phyloP scores from a whole-genome alignment of 2,888 invertebrate species.

The Synergus laeviventris region DNA sequence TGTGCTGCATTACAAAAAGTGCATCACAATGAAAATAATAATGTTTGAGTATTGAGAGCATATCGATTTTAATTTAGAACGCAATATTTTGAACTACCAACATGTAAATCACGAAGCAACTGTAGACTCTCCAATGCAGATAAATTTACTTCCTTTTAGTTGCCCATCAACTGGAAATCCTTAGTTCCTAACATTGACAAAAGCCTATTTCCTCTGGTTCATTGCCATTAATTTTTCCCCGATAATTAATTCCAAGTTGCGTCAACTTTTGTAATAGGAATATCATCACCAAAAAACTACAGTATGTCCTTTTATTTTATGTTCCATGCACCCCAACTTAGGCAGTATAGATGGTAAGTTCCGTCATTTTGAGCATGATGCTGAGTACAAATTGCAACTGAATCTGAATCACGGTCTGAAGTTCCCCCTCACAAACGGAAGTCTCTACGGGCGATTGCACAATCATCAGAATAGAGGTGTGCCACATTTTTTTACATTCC shows the following conservation, averaged over 20 bases:
- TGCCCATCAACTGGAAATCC: not conserved
- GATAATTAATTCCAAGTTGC: not conserved
- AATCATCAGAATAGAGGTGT: constrained; percentile 72
- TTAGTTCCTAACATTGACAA: not conserved
- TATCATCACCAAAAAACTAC: not conserved
- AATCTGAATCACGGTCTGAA: constrained; percentile 77
- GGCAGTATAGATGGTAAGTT: constrained; percentile 81
- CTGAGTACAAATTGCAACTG: constrained; percentile 72
- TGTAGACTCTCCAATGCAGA: not conserved
- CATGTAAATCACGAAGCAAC: not conserved
- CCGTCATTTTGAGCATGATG: constrained; percentile 77
- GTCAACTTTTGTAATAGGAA: not conserved
- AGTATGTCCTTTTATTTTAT: not conserved
- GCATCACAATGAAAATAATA: not conserved
- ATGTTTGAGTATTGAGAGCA: too few relatives aligned
- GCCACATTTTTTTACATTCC: constrained; percentile 31
- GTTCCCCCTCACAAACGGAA: constrained; percentile 80
- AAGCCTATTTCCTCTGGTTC: constrained; percentile 22
- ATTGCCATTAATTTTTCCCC: constrained; percentile 1
- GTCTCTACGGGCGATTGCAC: constrained; percentile 79
- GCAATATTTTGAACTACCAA: not conserved
- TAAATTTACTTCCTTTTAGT: constrained; percentile 1
- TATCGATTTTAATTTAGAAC: too few relatives aligned
- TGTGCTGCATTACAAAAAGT: not conserved
- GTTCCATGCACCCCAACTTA: constrained; percentile 52